A percentile compares a stretch with the other conserved stretches of the same genome.
These are phyloP conservation scores for Falco novaeseelandiae DNA, from an alignment of 2,797 vertebrate genomes.

Conservation along the genomic window DNA sequence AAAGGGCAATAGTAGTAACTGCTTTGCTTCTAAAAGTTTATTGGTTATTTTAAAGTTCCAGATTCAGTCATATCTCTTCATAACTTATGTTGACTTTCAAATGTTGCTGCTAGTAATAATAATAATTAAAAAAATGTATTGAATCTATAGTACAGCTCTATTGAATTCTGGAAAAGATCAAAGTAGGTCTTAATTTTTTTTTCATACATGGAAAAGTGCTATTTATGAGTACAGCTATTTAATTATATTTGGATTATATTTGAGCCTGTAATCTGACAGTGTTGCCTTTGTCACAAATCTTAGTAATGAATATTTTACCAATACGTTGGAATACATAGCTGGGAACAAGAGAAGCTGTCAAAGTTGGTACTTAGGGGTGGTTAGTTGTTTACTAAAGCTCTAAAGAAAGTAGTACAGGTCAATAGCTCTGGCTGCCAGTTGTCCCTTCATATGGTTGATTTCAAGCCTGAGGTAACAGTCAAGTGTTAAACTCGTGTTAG, in stretches of 20 bases:
- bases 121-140: background rate
- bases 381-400: background rate
- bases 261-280: background rate
- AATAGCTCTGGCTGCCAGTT: background rate
- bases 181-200: background rate
- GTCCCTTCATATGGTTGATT: background rate
- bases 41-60: background rate
- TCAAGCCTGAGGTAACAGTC: background rate
- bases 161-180: background rate
- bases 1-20: background rate
- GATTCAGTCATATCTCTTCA: background rate
- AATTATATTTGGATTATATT: background rate
- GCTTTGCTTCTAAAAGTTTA: background rate
- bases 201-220: background rate
- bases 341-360: background rate
- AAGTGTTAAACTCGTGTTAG: constrained; percentile 12
- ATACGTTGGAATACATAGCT: background rate
- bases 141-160: background rate
- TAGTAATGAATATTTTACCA: background rate
- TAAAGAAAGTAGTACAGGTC: background rate
- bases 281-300: background rate
- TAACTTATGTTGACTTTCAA: background rate
- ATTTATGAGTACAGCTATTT: background rate
- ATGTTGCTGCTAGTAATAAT: background rate
- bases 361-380: background rate